phyloP scores from a whole-genome alignment of 2,113 vertebrate species.

The Mesembrinibis cayennensis region DNA sequence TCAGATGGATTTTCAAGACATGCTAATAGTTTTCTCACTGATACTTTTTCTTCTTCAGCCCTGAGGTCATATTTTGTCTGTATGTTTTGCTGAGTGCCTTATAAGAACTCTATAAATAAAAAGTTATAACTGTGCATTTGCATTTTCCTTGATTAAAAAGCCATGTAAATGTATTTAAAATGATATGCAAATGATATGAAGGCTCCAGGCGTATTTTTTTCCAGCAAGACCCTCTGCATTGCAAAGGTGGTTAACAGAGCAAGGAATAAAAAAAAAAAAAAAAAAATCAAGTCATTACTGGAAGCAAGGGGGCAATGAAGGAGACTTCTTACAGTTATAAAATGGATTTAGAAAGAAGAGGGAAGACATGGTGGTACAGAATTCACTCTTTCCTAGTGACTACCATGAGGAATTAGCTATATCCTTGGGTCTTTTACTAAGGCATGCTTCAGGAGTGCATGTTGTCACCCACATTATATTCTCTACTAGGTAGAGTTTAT shows the following conservation, averaged over 20 bases:
- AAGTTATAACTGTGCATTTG: constrained; percentile 24
- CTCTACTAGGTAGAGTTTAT: background rate
- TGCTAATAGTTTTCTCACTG: background rate
- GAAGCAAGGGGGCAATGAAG: background rate
- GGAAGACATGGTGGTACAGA: background rate
- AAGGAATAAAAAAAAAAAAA: background rate
- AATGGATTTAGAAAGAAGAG: background rate
- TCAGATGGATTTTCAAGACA: constrained; percentile 14
- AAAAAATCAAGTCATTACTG: background rate
- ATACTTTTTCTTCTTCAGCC: background rate
- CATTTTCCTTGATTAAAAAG: constrained; percentile 64
- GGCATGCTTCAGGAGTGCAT: background rate
- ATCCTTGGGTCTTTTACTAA: background rate
- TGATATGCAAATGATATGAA: constrained; percentile 51
- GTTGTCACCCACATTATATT: background rate
- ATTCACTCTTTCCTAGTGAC: background rate
- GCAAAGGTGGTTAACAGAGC: constrained; percentile 33
- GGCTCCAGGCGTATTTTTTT: constrained; percentile 26
- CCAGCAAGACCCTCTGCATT: constrained; percentile 22
- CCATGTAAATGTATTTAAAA: constrained; percentile 60
- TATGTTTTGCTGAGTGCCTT: constrained; percentile 18
- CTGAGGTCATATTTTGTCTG: constrained; percentile 39
- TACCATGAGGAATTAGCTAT: background rate
- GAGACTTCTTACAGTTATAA: background rate
- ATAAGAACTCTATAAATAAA: constrained; percentile 50